Evolutionary conservation across 2,888 invertebrate species (phyloP).

Genomic region (Tipula vernalis): DNA sequence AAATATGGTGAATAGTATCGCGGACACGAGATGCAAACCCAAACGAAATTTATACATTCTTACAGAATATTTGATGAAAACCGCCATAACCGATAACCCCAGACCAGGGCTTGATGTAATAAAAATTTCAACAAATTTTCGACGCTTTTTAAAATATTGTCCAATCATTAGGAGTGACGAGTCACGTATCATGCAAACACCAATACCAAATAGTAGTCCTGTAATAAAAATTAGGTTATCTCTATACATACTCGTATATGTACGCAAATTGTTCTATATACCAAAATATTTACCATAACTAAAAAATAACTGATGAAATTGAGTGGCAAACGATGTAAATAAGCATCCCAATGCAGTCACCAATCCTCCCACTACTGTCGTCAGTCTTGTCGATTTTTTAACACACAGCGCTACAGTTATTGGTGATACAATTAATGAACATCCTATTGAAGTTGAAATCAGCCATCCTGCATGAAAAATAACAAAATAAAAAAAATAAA

Average conservation of each 20-base stretch:
- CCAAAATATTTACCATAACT: constrained; percentile 46
- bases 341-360: constrained; percentile 76
- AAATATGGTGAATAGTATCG: constrained; percentile 67
- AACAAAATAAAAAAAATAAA: constrained; percentile 11
- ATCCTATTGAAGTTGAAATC: constrained; percentile 64
- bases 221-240: constrained; percentile 6
- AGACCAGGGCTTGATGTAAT: constrained; percentile 75
- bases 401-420: constrained; percentile 74
- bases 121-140: constrained; percentile 79
- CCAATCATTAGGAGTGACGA: constrained; percentile 82
- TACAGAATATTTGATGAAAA: constrained; percentile 64
- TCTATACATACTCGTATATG: not conserved
- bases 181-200: constrained; percentile 73
- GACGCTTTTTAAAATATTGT: constrained; percentile 72
- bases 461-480: constrained; percentile 59
- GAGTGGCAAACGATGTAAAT: constrained; percentile 79
- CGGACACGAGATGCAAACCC: constrained; percentile 73
- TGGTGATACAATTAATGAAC: constrained; percentile 68
- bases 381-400: constrained; percentile 71
- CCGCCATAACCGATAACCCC: constrained; percentile 72
- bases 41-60: constrained; percentile 24
- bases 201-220: constrained; percentile 60
- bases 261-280: not conserved
- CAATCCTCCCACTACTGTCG: constrained; percentile 75
- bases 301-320: constrained; percentile 80